Evolutionary conservation across 1,140 invertebrate genomes (phyloP).

Genomic region (Zaprionus lachaisei): DNA sequence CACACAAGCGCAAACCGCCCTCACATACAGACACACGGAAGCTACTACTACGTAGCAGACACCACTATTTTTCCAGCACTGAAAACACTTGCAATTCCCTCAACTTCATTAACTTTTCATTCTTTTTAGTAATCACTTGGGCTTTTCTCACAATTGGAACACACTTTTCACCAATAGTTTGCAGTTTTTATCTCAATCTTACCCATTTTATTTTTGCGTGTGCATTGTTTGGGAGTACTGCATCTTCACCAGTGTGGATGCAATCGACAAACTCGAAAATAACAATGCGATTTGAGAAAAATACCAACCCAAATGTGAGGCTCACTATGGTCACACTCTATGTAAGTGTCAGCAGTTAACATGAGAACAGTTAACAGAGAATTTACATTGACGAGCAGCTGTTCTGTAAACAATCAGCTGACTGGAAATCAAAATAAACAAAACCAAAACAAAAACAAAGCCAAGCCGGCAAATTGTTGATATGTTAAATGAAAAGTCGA

Average conservation of each 20-base stretch:
- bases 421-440: not conserved
- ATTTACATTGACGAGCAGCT: not conserved
- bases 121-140: not conserved
- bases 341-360: constrained; percentile 16
- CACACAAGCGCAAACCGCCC: constrained; percentile 28
- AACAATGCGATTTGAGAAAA: constrained; percentile 4
- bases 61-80: constrained; percentile 17
- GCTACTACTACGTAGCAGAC: constrained; percentile 56
- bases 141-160: constrained; percentile 14
- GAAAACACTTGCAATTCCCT: constrained; percentile 27
- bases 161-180: constrained; percentile 32
- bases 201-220: constrained; percentile 77
- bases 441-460: not conserved
- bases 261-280: constrained; percentile 8
- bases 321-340: constrained; percentile 13
- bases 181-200: constrained; percentile 73
- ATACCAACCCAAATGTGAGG: constrained; percentile 4
- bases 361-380: constrained; percentile 21
- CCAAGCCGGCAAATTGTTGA: not conserved
- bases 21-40: constrained; percentile 35
- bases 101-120: not conserved
- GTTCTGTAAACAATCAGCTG: constrained; percentile 19
- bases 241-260: constrained; percentile 45
- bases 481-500: not conserved
- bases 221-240: constrained; percentile 74